Evolutionary conservation across 1,140 invertebrate species (phyloP).

Genomic region (Neomicropteryx cornuta): DNA sequence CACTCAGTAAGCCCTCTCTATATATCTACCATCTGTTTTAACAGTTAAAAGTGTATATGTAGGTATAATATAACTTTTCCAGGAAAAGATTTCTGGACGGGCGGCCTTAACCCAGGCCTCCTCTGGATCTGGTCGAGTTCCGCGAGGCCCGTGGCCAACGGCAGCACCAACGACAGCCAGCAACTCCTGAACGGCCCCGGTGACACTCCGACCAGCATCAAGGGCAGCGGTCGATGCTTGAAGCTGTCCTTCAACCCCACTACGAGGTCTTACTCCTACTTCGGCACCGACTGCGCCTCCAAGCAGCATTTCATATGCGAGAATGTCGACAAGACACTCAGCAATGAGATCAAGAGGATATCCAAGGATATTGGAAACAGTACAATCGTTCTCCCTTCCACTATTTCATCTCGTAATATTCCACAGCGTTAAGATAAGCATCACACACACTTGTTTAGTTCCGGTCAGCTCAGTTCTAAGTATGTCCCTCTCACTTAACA

Average conservation of each 20-base stretch:
- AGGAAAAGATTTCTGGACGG: constrained; percentile 69
- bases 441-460: no score
- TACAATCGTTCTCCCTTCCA: no score
- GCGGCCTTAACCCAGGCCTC: constrained; percentile 69
- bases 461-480: no score
- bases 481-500: no score
- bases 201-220: constrained; percentile 38
- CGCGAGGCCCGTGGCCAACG: constrained; percentile 50
- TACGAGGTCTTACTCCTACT: constrained; percentile 51
- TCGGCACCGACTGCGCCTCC: constrained; percentile 58
- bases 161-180: constrained; percentile 24
- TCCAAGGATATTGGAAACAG: no score
- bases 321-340: constrained; percentile 51
- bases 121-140: constrained; percentile 78
- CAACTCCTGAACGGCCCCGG: constrained; percentile 21
- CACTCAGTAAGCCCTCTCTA: no score
- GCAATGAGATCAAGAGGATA: constrained; percentile 54
- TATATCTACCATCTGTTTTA: no score
- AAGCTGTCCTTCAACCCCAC: constrained; percentile 40
- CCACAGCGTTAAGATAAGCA: no score
- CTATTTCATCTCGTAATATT: no score
- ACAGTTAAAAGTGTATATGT: no score
- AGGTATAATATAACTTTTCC: no score
- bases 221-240: constrained; percentile 19
- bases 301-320: constrained; percentile 59